Conservation (phyloP, 2,113 vertebrate species). For the Paramormyrops kingsleyae region DNA sequence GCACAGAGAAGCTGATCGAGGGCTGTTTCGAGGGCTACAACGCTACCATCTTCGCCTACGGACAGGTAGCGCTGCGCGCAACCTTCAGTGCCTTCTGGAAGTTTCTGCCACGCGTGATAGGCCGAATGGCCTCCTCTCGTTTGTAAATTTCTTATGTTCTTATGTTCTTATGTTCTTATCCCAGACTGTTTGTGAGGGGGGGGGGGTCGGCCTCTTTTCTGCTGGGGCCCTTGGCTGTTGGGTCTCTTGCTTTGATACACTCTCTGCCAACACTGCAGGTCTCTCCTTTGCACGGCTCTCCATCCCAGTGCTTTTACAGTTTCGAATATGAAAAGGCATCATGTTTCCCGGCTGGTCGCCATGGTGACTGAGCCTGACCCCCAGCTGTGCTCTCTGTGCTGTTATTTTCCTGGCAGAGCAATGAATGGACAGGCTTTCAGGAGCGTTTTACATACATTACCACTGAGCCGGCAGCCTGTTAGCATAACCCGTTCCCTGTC, state of each 20-base stretch:
- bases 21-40: constrained; percentile 97
- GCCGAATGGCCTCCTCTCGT: too few species aligned
- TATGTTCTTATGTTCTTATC: too few species aligned
- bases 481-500: not conserved
- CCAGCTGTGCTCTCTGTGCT: constrained; percentile 11
- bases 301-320: not conserved
- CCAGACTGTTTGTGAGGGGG: not conserved
- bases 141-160: too few species aligned
- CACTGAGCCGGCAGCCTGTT: not conserved
- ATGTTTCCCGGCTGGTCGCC: constrained; percentile 53
- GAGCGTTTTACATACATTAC: not conserved
- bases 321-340: constrained; percentile 25
- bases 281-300: not conserved
- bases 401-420: not conserved
- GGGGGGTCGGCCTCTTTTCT: not conserved
- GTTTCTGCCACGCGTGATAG: not conserved
- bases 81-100: not conserved
- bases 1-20: constrained; percentile 89
- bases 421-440: not conserved
- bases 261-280: not conserved
- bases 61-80: constrained; percentile 63
- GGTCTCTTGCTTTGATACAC: not conserved
- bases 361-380: constrained; percentile 37
- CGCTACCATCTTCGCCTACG: constrained; percentile 94
- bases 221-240: not conserved